Percentiles rank a stretch among this genome's conserved stretches.
These are phyloP conservation scores for Darevskia nairensis DNA, from an alignment of 2,797 vertebrate species.

Conservation along the genomic window DNA sequence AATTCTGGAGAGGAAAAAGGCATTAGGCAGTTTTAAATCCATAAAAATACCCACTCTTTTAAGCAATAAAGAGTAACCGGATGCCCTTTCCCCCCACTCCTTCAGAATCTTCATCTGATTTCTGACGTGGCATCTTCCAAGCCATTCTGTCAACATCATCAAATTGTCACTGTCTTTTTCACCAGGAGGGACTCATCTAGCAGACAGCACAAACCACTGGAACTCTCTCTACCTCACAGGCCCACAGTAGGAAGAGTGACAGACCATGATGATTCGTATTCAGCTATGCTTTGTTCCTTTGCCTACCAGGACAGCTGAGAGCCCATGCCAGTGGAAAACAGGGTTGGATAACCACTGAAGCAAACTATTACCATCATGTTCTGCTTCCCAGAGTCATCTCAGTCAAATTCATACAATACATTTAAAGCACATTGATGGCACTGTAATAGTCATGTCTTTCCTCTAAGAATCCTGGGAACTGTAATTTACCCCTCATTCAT, in stretches of 20 bases:
- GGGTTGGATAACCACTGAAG: not conserved
- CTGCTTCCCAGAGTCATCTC: not conserved
- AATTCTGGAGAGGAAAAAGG: constrained; percentile 67
- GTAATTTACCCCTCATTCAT: too few species aligned
- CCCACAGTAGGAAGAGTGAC: not conserved
- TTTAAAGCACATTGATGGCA: too few species aligned
- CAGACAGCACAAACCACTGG: not conserved
- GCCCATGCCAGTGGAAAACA: not conserved
- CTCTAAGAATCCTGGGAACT: too few species aligned
- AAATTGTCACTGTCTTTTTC: constrained; percentile 3
- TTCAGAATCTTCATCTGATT: constrained; percentile 50
- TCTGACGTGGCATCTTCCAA: constrained; percentile 30
- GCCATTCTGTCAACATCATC: constrained; percentile 48
- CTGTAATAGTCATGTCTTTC: too few species aligned
- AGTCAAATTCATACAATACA: too few species aligned
- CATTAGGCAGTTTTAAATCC: constrained; percentile 66
- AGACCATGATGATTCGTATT: not conserved
- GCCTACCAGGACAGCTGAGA: not conserved
- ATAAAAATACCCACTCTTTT: constrained; percentile 49
- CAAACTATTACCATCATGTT: not conserved
- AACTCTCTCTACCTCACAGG: not conserved
- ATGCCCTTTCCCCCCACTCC: constrained; percentile 57
- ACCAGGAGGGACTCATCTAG: not conserved
- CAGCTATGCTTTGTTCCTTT: not conserved
- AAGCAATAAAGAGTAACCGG: constrained; percentile 57